Evolutionary conservation across 1,140 invertebrate genomes (phyloP).

Genomic region (Halictus rubicundus): DNA sequence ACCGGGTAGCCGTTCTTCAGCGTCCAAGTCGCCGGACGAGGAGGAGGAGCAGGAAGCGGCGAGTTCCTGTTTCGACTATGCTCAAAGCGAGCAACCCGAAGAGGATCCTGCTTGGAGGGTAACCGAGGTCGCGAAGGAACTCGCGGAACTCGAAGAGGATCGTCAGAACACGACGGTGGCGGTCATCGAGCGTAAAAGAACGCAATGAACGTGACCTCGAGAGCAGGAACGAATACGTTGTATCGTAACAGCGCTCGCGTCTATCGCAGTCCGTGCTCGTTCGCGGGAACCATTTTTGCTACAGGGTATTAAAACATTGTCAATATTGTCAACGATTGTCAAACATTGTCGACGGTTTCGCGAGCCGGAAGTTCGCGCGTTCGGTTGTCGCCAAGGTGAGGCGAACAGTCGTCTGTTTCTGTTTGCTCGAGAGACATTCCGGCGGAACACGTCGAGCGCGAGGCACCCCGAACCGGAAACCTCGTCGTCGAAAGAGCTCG

Average conservation of each 20-base stretch:
- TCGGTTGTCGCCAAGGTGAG: constrained; percentile 51
- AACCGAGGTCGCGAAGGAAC: constrained; percentile 46
- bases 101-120: constrained; percentile 26
- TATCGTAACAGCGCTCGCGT: constrained; percentile 74
- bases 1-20: constrained; percentile 69
- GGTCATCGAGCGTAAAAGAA: constrained; percentile 57
- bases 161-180: constrained; percentile 31
- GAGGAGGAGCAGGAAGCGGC: constrained; percentile 43
- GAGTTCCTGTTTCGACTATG: constrained; percentile 36
- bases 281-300: not conserved
- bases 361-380: not conserved
- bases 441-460: constrained; percentile 14
- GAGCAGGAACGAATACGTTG: constrained; percentile 53
- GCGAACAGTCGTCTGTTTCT: constrained; percentile 57
- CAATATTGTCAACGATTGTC: too few species aligned
- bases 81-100: constrained; percentile 54
- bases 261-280: constrained; percentile 73
- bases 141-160: constrained; percentile 24
- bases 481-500: constrained; percentile 4
- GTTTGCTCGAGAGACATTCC: constrained; percentile 43
- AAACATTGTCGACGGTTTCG: too few species aligned
- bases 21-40: constrained; percentile 57
- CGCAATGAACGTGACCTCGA: constrained; percentile 58
- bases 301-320: not conserved
- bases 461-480: constrained; percentile 1